phyloP scores from a whole-genome alignment of 2,888 invertebrate species.

The Pseudolycoriella hygida region DNA sequence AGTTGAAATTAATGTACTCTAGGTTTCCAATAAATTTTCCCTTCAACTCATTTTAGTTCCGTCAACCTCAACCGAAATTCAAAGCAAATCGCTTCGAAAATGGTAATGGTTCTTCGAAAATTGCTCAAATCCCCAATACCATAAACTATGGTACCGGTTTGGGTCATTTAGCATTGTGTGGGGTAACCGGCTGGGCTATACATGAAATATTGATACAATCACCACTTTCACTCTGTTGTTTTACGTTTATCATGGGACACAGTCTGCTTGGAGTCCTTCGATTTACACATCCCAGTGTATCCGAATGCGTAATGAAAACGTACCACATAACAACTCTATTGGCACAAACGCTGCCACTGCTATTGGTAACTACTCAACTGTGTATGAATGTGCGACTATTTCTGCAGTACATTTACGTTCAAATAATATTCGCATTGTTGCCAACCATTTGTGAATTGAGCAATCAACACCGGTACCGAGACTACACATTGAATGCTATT shows the following conservation, averaged over 20 bases:
- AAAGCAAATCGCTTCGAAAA: background rate
- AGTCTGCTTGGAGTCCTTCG: constrained; percentile 12
- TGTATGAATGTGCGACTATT: background rate
- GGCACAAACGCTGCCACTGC: constrained; percentile 1
- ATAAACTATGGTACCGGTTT: constrained; percentile 9
- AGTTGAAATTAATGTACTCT: too few species aligned
- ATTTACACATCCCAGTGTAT: constrained; percentile 8
- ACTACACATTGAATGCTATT: constrained; percentile 1
- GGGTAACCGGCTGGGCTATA: constrained; percentile 13
- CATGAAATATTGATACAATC: constrained; percentile 3
- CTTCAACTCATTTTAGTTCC: too few species aligned
- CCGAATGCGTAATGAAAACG: background rate
- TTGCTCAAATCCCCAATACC: background rate
- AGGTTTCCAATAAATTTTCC: too few species aligned
- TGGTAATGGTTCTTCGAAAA: background rate
- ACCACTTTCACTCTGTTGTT: constrained; percentile 11
- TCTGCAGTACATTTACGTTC: background rate
- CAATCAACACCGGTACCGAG: background rate
- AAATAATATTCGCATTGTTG: constrained; percentile 1
- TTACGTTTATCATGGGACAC: constrained; percentile 12
- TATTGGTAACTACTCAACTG: constrained; percentile 5
- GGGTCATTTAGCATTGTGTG: constrained; percentile 13
- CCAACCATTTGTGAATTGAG: background rate
- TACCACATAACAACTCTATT: background rate
- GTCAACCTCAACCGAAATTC: too few species aligned